phyloP scores from a whole-genome alignment of 1,140 invertebrate species.

The Homarus americanus region DNA sequence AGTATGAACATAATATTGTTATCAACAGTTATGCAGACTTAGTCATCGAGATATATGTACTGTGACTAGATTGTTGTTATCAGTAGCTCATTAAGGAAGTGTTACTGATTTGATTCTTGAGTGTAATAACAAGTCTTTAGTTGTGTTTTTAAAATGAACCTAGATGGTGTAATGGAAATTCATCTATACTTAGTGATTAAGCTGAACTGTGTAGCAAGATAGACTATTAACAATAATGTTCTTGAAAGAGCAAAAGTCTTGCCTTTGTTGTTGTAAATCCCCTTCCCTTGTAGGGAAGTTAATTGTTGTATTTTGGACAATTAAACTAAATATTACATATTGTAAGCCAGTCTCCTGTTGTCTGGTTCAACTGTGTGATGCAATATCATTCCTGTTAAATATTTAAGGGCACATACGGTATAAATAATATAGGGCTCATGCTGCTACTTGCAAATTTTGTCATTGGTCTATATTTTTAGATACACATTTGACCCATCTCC shows the following conservation, averaged over 20 bases:
- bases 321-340: neutral
- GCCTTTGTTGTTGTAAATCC: neutral
- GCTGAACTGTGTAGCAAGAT: neutral
- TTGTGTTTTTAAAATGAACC: neutral
- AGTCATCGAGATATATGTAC: neutral
- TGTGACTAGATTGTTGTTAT: neutral
- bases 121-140: neutral
- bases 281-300: conserved; percentile 27
- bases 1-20: neutral
- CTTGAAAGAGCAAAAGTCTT: neutral
- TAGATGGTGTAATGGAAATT: neutral
- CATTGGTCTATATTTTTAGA: no score
- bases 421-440: no score
- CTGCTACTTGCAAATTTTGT: no score
- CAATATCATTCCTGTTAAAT: conserved; percentile 21
- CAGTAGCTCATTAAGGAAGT: neutral
- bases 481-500: no score
- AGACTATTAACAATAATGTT: neutral
- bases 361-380: conserved; percentile 25
- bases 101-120: conserved; percentile 5
- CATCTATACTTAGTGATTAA: neutral
- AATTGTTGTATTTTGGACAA: conserved; percentile 13
- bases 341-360: conserved; percentile 7
- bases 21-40: neutral
- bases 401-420: neutral